phyloP scores from a whole-genome alignment of 92 coral and sea anemone genomes.

The Palythoa grandis region DNA sequence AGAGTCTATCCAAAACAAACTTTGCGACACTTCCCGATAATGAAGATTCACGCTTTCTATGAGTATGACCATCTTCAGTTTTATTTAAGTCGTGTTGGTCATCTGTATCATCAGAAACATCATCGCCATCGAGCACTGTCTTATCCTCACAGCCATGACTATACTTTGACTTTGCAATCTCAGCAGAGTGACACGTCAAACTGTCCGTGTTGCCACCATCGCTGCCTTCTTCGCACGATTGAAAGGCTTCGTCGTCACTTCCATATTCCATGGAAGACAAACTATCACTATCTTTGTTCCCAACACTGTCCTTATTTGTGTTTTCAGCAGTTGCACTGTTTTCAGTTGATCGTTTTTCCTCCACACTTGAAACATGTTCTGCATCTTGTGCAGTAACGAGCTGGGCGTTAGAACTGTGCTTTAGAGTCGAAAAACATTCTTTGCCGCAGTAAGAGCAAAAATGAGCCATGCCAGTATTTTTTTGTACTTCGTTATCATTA shows the following conservation, averaged over 20 bases:
- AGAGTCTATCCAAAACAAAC: slow-evolving; percentile 9
- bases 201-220: background rate
- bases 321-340: background rate
- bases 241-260: background rate
- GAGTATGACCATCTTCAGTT: background rate
- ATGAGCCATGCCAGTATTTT: background rate
- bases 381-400: background rate
- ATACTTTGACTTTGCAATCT: background rate
- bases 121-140: background rate
- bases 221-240: slow-evolving; percentile 22
- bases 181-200: background rate
- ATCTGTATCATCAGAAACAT: background rate
- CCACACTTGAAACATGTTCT: background rate
- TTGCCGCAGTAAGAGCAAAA: background rate
- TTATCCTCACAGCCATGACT: background rate
- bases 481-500: background rate
- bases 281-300: background rate
- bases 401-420: background rate
- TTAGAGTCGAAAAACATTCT: background rate
- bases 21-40: background rate
- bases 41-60: background rate
- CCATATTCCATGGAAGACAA: background rate
- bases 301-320: too few species aligned
- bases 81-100: background rate
- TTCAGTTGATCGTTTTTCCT: background rate